These are phyloP conservation scores for Lithosia quadra DNA, from an alignment of 2,888 invertebrate species.

Conservation along the genomic window DNA sequence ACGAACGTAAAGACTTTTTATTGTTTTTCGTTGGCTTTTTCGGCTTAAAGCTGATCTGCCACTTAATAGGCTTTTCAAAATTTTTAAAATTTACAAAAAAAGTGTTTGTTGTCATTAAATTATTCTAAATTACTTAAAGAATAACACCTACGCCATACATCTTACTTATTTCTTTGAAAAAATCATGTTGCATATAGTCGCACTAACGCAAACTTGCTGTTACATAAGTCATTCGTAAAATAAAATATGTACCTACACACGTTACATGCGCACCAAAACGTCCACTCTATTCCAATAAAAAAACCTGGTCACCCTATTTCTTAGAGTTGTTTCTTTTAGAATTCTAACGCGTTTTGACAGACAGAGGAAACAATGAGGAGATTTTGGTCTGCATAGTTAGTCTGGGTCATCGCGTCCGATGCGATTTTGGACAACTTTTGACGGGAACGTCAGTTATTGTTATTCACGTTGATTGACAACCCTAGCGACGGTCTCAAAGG, in stretches of 20 bases:
- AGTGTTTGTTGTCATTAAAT: too few relatives aligned
- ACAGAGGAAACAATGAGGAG: conserved; percentile 69
- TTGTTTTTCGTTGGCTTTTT: too few relatives aligned
- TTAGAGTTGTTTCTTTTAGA: conserved; percentile 43
- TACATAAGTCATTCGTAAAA: background rate
- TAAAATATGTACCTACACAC: background rate
- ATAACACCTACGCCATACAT: too few relatives aligned
- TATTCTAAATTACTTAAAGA: too few relatives aligned
- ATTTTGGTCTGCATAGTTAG: conserved; percentile 85
- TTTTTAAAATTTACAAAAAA: too few relatives aligned
- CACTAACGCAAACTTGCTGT: background rate
- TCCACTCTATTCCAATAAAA: conserved; percentile 9
- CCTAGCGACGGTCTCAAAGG: conserved; percentile 43
- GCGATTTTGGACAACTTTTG: conserved; percentile 85
- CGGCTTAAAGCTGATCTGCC: too few relatives aligned
- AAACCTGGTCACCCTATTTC: conserved; percentile 33
- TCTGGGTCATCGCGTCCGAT: conserved; percentile 83
- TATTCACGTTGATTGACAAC: conserved; percentile 81
- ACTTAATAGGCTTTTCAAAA: too few relatives aligned
- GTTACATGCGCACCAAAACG: conserved; percentile 11
- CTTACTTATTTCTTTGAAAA: too few relatives aligned
- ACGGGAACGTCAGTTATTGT: conserved; percentile 80
- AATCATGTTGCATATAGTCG: too few relatives aligned
- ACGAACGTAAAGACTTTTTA: too few relatives aligned
- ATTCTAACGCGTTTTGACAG: conserved; percentile 53